Evolutionary conservation across 37 sponge, comb jelly and placozoan genomes (phyloP), one percentile per base, ranked within the genome.

Genomic region (Axinella damicornis): DNA sequence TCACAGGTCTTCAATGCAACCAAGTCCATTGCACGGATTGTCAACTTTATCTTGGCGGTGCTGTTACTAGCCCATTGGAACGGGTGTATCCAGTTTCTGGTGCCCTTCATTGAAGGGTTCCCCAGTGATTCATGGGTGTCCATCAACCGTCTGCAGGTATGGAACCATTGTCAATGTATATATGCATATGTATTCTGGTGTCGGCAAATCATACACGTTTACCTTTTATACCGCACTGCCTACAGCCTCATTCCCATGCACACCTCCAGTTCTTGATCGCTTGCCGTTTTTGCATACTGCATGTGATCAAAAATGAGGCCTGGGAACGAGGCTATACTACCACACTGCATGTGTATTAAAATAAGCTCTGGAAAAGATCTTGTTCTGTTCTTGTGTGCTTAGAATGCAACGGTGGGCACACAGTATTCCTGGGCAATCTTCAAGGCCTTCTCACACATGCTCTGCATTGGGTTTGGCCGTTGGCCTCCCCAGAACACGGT

Each of bases 381-480:
- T n/a, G n/a, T n/a, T n/a, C n/a, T n/a, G n/a, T 46, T 46, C 46
- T 46, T 46, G 27, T 84, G 21, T 70, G 25, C 0, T 2, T 36
- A 92, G 88, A 79, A 88, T 78, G 85, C 72, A 19, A 72, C 84
- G 28, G 85, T 92, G 55, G 76, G 64, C 0, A 65, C 60, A 34
- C 80, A 87, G 78, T 87, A 92, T 81, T 84, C 84, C 39, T 92
- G 88, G 83, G 73, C 83, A 24, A 46, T 91, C 36, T 87, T 87
- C 88, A 92, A 92, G 76, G 88, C 92, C 31, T 57, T 83, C 32
- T 92, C 92, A 9, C 89, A 89, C 72, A 83, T 89, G 89, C 56
- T 89, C 63, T 92, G 92, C 75, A 92, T 92, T 73, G 92, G 92
- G 16, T 92, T 72, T 77, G 92, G 92, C 6, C 83, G 88, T 32